A percentile compares a stretch with the other conserved stretches of the same genome.
These are phyloP conservation scores for Netelia virgata DNA, from an alignment of 2,888 invertebrate genomes.

Conservation along the genomic window DNA sequence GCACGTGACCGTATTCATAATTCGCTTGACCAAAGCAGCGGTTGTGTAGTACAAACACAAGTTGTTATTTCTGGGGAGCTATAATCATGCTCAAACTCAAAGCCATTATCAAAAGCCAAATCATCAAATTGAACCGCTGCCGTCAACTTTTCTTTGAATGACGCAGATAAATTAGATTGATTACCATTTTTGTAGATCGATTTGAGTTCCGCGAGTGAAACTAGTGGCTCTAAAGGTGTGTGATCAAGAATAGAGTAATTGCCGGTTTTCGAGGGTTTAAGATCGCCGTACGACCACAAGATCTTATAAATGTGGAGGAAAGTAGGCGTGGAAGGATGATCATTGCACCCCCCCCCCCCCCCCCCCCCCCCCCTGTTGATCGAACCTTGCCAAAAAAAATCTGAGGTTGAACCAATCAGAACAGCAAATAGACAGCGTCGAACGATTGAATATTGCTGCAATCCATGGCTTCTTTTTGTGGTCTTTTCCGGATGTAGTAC, in stretches of 20 bases:
- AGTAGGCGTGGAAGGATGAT: slow-evolving; percentile 38
- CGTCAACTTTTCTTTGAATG: slow-evolving; percentile 42
- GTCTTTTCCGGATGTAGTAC: slow-evolving; percentile 7
- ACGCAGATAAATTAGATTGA: slow-evolving; percentile 28
- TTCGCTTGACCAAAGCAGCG: slow-evolving; percentile 38
- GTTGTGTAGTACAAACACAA: slow-evolving; percentile 62
- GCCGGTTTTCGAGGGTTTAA: slow-evolving; percentile 57
- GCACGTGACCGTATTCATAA: slow-evolving; percentile 55
- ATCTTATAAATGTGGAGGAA: slow-evolving; percentile 52
- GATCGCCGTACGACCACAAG: slow-evolving; percentile 51
- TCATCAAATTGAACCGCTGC: slow-evolving; percentile 43
- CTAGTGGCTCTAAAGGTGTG: slow-evolving; percentile 31
- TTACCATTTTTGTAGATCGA: slow-evolving; percentile 52
- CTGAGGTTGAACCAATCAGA: slow-evolving; percentile 22
- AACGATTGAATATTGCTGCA: slow-evolving; percentile 27
- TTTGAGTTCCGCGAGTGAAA: slow-evolving; percentile 62
- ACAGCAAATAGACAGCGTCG: slow-evolving; percentile 28
- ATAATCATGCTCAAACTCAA: slow-evolving; percentile 26
- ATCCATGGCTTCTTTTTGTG: slow-evolving; percentile 31
- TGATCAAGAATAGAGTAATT: slow-evolving; percentile 55
- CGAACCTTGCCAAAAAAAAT: slow-evolving; percentile 41
- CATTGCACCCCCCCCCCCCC: slow-evolving; percentile 24
- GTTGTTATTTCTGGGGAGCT: too few relatives aligned
- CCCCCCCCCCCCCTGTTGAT: slow-evolving; percentile 34
- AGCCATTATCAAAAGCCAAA: slow-evolving; percentile 56